Conservation (phyloP, 2,113 vertebrate species). For the Rana temporaria region DNA sequence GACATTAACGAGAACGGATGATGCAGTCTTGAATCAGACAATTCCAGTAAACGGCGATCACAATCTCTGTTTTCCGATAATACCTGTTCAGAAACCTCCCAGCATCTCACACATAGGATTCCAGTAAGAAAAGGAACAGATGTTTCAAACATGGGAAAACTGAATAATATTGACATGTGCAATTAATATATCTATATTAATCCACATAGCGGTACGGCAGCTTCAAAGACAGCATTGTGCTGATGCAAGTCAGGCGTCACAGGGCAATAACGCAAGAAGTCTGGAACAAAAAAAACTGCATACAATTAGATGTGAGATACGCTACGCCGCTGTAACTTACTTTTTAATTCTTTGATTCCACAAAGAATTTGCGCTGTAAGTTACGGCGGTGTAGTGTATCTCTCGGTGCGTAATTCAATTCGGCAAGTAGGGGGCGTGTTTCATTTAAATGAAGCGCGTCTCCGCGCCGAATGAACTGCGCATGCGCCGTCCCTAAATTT, state of each 20-base stretch:
- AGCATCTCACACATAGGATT: conserved; percentile 9
- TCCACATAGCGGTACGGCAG: background rate
- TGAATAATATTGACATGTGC: conserved; percentile 12
- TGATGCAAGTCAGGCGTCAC: background rate
- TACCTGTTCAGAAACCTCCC: conserved; percentile 25
- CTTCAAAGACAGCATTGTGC: background rate
- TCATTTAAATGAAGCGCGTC: no score
- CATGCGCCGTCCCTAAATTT: no score
- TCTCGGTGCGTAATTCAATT: no score
- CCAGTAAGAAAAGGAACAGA: conserved; percentile 42
- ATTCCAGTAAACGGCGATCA: conserved; percentile 40
- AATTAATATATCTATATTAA: conserved; percentile 40
- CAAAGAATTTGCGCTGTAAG: no score
- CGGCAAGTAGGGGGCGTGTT: no score
- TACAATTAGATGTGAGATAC: no score
- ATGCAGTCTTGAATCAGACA: conserved; percentile 45
- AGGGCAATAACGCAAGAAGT: background rate
- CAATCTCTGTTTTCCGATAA: conserved; percentile 35
- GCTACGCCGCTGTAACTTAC: no score
- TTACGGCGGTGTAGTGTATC: no score
- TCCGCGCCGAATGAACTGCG: no score
- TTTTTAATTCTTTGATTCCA: no score
- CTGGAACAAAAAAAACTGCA: no score
- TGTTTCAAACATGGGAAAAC: conserved; percentile 22
- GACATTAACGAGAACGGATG: conserved; percentile 11